These are phyloP conservation scores for Heliconius eleuchia DNA, from an alignment of 1,140 invertebrate species.

Conservation along the genomic window DNA sequence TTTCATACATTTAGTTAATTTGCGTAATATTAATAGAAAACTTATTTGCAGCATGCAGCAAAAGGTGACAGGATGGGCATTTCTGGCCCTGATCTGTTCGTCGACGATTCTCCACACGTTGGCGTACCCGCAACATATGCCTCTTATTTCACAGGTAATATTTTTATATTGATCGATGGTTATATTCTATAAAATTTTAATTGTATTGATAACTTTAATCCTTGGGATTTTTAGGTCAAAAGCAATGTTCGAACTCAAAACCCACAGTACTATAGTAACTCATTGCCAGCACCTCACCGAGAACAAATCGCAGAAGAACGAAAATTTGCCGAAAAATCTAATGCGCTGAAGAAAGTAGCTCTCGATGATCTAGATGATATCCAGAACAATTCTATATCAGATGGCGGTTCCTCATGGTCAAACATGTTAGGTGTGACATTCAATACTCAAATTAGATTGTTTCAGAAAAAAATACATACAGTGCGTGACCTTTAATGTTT, in stretches of 20 bases:
- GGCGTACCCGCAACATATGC: slow-evolving; percentile 80
- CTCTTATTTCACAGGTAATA: slow-evolving; percentile 75
- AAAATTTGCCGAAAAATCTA: slow-evolving; percentile 93
- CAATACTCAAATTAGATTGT: not conserved
- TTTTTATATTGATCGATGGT: slow-evolving; percentile 8
- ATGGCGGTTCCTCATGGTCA: slow-evolving; percentile 91
- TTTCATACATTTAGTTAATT: too few relatives aligned
- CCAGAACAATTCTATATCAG: slow-evolving; percentile 89
- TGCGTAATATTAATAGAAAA: not conserved
- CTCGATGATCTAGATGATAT: slow-evolving; percentile 91
- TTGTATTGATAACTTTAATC: not conserved
- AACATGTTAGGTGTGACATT: slow-evolving; percentile 87
- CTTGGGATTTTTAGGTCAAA: slow-evolving; percentile 61
- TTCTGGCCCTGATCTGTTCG: slow-evolving; percentile 81
- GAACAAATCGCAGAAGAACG: slow-evolving; percentile 81
- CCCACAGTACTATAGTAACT: slow-evolving; percentile 80
- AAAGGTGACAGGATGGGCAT: slow-evolving; percentile 79
- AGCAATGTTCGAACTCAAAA: slow-evolving; percentile 77
- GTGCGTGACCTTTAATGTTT: not conserved
- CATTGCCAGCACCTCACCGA: slow-evolving; percentile 54
- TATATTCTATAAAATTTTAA: not conserved
- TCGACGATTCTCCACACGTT: slow-evolving; percentile 81
- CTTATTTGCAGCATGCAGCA: slow-evolving; percentile 70
- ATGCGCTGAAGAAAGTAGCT: slow-evolving; percentile 92
- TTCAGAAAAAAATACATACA: not conserved